These are phyloP conservation scores for Plagiodera versicolora DNA, from an alignment of 2,888 invertebrate genomes.

Conservation along the genomic window DNA sequence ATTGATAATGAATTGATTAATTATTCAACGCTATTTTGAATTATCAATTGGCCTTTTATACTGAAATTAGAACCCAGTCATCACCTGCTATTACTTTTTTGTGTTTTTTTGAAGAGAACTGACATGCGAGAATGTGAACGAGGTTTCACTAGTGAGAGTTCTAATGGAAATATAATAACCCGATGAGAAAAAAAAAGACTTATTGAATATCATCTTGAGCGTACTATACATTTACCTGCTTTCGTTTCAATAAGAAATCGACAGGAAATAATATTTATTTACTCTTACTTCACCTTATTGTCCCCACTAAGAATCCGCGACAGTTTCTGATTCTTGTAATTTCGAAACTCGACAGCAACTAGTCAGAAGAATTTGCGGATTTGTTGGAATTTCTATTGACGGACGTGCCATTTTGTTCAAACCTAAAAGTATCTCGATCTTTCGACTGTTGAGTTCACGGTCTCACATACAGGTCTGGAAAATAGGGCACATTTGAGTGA, in stretches of 20 bases:
- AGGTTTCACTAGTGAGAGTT: slow-evolving; percentile 12
- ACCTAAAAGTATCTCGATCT: too few relatives aligned
- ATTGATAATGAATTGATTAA: not conserved
- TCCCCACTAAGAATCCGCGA: too few relatives aligned
- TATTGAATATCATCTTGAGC: not conserved
- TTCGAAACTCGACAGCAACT: too few relatives aligned
- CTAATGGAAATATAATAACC: slow-evolving; percentile 11
- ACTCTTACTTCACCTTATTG: too few relatives aligned
- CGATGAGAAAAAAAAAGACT: not conserved
- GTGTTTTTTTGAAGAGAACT: not conserved
- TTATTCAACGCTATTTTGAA: not conserved
- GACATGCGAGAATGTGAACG: not conserved
- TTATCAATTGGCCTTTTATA: not conserved
- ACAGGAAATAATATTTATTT: not conserved
- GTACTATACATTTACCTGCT: not conserved
- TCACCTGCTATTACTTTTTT: not conserved
- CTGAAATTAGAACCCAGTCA: not conserved
- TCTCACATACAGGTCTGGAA: too few relatives aligned
- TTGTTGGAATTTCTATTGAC: too few relatives aligned
- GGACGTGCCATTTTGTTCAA: too few relatives aligned
- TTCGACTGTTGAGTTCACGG: too few relatives aligned
- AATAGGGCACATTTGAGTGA: too few relatives aligned
- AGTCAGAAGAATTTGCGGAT: too few relatives aligned
- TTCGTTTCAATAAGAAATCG: not conserved
- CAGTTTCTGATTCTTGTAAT: too few relatives aligned